These are phyloP conservation scores for Karalla daura DNA, from an alignment of 2,797 vertebrate species.

Conservation along the genomic window DNA sequence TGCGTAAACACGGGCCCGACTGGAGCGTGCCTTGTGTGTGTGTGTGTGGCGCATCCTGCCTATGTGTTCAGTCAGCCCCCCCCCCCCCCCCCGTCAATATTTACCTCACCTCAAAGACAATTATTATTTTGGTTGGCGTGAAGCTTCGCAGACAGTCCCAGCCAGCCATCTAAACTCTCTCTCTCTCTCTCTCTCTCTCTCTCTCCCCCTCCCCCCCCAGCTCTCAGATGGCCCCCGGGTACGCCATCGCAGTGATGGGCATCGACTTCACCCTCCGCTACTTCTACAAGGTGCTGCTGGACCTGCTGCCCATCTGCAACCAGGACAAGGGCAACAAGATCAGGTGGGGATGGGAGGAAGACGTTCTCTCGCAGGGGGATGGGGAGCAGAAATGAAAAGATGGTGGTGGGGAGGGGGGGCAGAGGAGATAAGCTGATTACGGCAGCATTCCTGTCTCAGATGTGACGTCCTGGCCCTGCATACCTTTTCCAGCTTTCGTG, in stretches of 20 bases:
- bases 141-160: not conserved
- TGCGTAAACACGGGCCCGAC: slow-evolving; percentile 36
- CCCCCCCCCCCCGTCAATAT: no score
- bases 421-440: slow-evolving; percentile 80
- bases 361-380: slow-evolving; percentile 27
- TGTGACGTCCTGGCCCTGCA: slow-evolving; percentile 46
- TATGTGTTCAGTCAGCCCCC: no score
- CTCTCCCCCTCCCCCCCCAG: slow-evolving; percentile 67
- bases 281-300: slow-evolving; percentile 98
- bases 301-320: slow-evolving; percentile 95
- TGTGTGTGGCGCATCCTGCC: slow-evolving; percentile 1
- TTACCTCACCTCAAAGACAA: not conserved
- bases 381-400: slow-evolving; percentile 12
- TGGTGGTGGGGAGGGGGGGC: slow-evolving; percentile 4
- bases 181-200: not conserved
- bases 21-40: not conserved
- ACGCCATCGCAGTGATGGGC: slow-evolving; percentile 96
- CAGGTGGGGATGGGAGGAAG: slow-evolving; percentile 80
- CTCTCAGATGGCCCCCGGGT: slow-evolving; percentile 91
- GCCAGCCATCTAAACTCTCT: not conserved
- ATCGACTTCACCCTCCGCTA: slow-evolving; percentile 98
- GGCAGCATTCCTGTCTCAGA: slow-evolving; percentile 71
- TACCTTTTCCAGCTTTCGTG: slow-evolving; percentile 47
- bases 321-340: slow-evolving; percentile 98
- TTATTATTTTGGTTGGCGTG: not conserved